A percentile compares a stretch with the other conserved stretches of the same genome.
phyloP scores from a whole-genome alignment of 2,113 vertebrate species.

The Seriola rivoliana region DNA sequence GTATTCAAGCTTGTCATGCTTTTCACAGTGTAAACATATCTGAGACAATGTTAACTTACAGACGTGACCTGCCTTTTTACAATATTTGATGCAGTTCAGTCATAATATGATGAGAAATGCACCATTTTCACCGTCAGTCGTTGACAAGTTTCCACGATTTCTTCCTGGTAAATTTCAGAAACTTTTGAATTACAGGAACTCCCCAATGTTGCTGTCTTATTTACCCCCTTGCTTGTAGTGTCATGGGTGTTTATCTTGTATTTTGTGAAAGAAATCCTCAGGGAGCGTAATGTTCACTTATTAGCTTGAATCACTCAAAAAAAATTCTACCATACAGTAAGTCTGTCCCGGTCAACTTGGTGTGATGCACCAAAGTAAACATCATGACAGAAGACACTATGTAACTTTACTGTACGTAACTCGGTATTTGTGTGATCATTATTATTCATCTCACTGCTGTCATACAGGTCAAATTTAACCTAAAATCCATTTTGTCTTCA shows the following conservation, averaged over 20 bases:
- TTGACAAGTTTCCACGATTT: background rate
- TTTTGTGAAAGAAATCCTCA: background rate
- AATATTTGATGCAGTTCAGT: too few relatives aligned
- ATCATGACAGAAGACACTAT: background rate
- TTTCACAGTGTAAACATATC: too few relatives aligned
- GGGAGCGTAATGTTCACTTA: background rate
- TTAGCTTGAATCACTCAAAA: background rate
- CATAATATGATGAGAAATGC: background rate
- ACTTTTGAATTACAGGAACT: constrained; percentile 10
- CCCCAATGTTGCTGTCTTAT: constrained; percentile 6
- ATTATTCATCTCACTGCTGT: constrained; percentile 1
- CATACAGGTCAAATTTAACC: constrained; percentile 32
- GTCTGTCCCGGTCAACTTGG: background rate
- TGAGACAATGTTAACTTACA: too few relatives aligned
- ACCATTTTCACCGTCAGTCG: background rate
- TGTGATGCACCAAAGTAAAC: background rate
- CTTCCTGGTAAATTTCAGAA: background rate
- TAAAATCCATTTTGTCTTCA: constrained; percentile 37
- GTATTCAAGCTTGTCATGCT: background rate
- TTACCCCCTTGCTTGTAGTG: background rate
- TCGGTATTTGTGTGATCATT: background rate
- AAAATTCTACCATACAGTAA: background rate
- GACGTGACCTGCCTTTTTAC: background rate
- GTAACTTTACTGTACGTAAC: background rate
- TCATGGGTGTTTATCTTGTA: background rate